These are phyloP conservation scores for Drosophila setifemur DNA, from an alignment of 1,140 invertebrate species.

Conservation along the genomic window DNA sequence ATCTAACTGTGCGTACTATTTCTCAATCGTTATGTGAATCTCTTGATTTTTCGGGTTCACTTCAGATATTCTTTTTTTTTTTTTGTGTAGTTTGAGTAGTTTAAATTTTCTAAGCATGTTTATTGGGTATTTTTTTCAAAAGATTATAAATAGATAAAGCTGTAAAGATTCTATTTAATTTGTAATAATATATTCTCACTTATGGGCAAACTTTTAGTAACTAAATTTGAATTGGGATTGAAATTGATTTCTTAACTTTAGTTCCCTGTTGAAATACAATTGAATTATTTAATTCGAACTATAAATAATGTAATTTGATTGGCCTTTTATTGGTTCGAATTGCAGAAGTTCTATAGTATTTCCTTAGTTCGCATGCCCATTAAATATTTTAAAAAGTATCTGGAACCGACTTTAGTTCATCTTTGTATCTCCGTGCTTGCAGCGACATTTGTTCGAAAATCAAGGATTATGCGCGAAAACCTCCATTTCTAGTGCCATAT, in stretches of 20 bases:
- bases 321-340: too few relatives aligned
- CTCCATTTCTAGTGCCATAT: conserved; percentile 89
- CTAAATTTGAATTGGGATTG: too few relatives aligned
- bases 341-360: too few relatives aligned
- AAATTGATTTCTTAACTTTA: too few relatives aligned
- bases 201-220: too few relatives aligned
- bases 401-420: background rate
- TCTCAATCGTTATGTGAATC: background rate
- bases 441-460: conserved; percentile 87
- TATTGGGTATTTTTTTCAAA: too few relatives aligned
- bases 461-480: conserved; percentile 85
- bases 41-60: background rate
- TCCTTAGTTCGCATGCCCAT: conserved; percentile 2
- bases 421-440: conserved; percentile 16
- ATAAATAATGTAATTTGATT: too few relatives aligned
- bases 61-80: background rate
- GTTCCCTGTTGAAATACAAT: too few relatives aligned
- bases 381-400: background rate
- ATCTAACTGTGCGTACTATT: conserved; percentile 30
- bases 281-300: too few relatives aligned
- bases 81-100: background rate
- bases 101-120: background rate
- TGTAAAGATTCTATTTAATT: too few relatives aligned
- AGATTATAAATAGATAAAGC: too few relatives aligned
- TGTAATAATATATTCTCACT: too few relatives aligned